Percentiles rank a stretch among this genome's conserved stretches.
These are phyloP conservation scores for Cassiopea andromeda DNA, from an alignment of 30 jellyfish, hydroid and myxozoan species.

Conservation along the genomic window DNA sequence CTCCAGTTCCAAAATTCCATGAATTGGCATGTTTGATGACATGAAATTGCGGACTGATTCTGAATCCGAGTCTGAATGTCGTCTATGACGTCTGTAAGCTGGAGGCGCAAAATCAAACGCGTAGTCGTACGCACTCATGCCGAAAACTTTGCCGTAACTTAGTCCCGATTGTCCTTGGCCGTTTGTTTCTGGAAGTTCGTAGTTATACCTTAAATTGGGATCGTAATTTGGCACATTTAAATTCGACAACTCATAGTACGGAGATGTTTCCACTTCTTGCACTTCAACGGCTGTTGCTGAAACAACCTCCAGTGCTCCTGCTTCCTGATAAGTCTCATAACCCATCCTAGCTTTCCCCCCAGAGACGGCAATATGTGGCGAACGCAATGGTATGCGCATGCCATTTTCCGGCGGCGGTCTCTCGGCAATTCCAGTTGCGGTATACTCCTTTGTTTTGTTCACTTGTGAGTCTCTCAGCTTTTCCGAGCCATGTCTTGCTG, in stretches of 20 bases:
- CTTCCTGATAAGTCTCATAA: conserved; percentile 39
- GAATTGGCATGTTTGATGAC: conserved; percentile 72
- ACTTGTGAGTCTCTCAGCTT: neutral
- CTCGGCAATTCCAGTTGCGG: conserved; percentile 5
- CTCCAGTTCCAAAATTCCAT: conserved; percentile 56
- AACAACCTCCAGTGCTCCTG: neutral
- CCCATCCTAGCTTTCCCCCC: conserved; percentile 54
- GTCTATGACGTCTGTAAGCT: conserved; percentile 86
- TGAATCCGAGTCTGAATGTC: conserved; percentile 98
- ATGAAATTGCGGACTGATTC: conserved; percentile 95
- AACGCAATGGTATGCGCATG: conserved; percentile 34
- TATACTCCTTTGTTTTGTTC: neutral
- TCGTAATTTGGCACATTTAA: conserved; percentile 27
- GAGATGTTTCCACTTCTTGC: conserved; percentile 21
- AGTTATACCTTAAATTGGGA: conserved; percentile 37
- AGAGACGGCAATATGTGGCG: conserved; percentile 66
- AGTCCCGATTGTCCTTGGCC: conserved; percentile 67
- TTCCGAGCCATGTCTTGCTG: neutral
- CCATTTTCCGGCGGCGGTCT: conserved; percentile 47
- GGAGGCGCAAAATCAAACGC: conserved; percentile 97
- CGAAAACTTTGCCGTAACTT: conserved; percentile 97
- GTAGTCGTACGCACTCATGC: conserved; percentile 91
- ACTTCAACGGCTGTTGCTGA: conserved; percentile 8
- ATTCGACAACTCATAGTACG: conserved; percentile 6
- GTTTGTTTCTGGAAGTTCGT: conserved; percentile 42